Evolutionary conservation across 2,113 vertebrate species (phyloP).

Genomic region (Alexandromys fortis): DNA sequence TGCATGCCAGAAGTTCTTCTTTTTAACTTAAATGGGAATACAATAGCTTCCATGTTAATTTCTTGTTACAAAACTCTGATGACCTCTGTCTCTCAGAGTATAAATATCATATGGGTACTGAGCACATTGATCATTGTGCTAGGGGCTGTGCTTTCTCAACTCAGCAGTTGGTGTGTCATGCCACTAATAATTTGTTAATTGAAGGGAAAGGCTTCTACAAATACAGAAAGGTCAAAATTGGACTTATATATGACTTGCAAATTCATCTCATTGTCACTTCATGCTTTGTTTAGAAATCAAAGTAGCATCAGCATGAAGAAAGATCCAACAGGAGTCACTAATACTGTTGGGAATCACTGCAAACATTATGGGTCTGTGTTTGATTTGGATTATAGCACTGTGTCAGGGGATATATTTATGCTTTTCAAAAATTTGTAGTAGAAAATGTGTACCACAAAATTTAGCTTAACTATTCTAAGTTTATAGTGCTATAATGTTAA

Average conservation of each 20-base stretch:
- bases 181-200: constrained; percentile 27
- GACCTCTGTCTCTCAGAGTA: background rate
- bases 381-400: background rate
- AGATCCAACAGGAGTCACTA: background rate
- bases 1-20: background rate
- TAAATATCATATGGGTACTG: background rate
- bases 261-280: constrained; percentile 18
- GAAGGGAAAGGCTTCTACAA: background rate
- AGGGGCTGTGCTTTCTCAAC: background rate
- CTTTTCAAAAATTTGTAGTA: background rate
- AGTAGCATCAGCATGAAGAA: background rate
- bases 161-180: background rate
- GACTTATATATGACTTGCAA: background rate
- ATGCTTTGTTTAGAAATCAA: constrained; percentile 19
- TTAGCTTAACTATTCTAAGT: background rate
- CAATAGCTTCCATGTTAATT: constrained; percentile 1
- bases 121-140: background rate
- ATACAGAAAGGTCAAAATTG: background rate
- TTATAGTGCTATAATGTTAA: background rate
- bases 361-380: background rate
- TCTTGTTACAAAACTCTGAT: constrained; percentile 5
- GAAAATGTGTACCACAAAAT: background rate
- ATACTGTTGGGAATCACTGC: background rate
- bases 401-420: background rate
- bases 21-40: constrained; percentile 34